Conservation (phyloP, 2,888 invertebrate species). For the Aphodius sticticus region DNA sequence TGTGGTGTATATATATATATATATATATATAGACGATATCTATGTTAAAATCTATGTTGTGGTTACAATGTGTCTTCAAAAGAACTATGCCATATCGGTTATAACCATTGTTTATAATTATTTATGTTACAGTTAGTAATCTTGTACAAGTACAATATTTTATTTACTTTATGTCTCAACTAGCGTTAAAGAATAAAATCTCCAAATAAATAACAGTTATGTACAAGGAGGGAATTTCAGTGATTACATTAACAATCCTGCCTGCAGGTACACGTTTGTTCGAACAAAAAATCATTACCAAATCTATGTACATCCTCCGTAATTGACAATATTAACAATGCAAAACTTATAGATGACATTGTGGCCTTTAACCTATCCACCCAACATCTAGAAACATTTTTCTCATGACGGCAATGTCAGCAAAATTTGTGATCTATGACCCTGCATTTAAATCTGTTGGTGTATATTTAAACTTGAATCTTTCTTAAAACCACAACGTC, state of each 20-base stretch:
- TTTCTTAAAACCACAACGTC: background rate
- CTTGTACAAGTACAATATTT: constrained; percentile 26
- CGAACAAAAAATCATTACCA: constrained; percentile 32
- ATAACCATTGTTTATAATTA: constrained; percentile 9
- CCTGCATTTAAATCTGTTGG: too few relatives aligned
- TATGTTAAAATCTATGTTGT: constrained; percentile 6
- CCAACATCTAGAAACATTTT: too few relatives aligned
- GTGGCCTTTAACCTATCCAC: constrained; percentile 19
- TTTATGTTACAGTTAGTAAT: constrained; percentile 12
- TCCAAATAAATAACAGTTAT: constrained; percentile 51
- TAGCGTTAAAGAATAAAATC: constrained; percentile 56
- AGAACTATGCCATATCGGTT: constrained; percentile 16
- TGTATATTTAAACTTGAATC: background rate
- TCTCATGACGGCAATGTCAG: background rate
- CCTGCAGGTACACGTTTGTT: constrained; percentile 44
- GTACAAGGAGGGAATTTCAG: constrained; percentile 55
- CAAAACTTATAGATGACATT: constrained; percentile 30
- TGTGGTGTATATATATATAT: constrained; percentile 22
- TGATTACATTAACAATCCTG: constrained; percentile 43
- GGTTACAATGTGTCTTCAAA: constrained; percentile 15
- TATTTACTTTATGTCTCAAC: constrained; percentile 27
- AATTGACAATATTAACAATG: constrained; percentile 42
- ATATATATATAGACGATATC: constrained; percentile 17
- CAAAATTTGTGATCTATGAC: background rate
- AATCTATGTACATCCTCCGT: constrained; percentile 40